Base-by-base conservation (phyloP, 2,888 invertebrate genomes). In the Hemicrepidius hirtus region DNA sequence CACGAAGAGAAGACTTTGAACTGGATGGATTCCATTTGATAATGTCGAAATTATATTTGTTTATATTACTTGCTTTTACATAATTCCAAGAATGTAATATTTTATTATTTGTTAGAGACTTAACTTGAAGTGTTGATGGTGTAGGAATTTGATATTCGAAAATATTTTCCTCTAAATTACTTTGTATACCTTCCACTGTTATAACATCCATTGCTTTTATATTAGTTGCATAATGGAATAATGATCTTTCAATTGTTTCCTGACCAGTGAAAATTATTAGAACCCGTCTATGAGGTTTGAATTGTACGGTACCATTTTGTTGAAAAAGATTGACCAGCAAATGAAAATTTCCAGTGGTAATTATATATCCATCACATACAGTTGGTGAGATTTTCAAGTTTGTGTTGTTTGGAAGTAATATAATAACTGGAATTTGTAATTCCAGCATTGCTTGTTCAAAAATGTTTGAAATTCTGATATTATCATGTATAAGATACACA, bases 331-430 rank as follows among this genome's bases (percentile, higher is more conserved):
- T 32, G 18, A 1, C 21, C 16, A 66, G 21, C 9, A 13, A 35
- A 18, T 44, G 18, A 44, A 44, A 20, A n/a, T 2, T 53, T 21
- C 32, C 21, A 9, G 24, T 40, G 16, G 20, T 32, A 18, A 57
- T n/a, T 4, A 53, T 32, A 20, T 46, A 64, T 35, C 63, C 63
- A n/a, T 49, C 49, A 35, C 63, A 64, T n/a, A 49, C 12, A 12
- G 63, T 9, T 13, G 16, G 13, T 6, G 7, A 3, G 1, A 2
- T 13, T 16, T 16, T 44, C 16, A 3, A 3, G 16, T 44, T 1
- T n/a, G 5, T 5, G 2, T n/a, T 3, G 13, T 44, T 44, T 1
- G 9, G 7, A 4, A 3, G 32, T 5, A 24, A 24, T 24, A 24
- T 2, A 3, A 32, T 12, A 12, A 44, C 44, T n/a, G 46, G 35